Evolutionary conservation across 2,888 invertebrate species (phyloP).

Genomic region (Dasysyrphus tricinctus): DNA sequence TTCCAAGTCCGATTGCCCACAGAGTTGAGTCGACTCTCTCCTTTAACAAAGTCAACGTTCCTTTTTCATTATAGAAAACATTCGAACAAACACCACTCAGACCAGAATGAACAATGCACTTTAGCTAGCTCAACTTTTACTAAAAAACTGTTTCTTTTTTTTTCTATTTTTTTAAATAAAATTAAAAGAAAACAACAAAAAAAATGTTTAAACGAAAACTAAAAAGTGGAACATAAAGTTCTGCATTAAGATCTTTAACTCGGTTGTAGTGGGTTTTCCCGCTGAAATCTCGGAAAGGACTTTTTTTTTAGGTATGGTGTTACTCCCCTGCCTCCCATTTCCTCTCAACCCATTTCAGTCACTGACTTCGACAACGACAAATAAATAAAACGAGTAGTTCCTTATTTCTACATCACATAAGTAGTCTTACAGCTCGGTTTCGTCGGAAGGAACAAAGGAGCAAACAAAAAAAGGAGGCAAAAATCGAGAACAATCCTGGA

Average conservation of each 20-base stretch:
- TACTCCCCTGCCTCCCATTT: neutral
- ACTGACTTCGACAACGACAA: constrained; percentile 50
- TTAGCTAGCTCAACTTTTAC: constrained; percentile 11
- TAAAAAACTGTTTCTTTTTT: neutral
- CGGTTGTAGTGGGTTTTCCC: constrained; percentile 40
- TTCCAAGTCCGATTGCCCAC: neutral
- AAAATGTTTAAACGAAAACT: constrained; percentile 40
- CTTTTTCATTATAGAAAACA: constrained; percentile 61
- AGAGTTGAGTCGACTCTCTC: neutral
- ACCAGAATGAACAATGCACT: constrained; percentile 17
- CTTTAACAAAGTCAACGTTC: constrained; percentile 65
- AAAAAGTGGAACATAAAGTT: constrained; percentile 67
- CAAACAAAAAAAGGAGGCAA: constrained; percentile 11
- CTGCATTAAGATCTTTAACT: constrained; percentile 66
- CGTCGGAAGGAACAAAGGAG: neutral
- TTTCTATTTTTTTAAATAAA: constrained; percentile 31
- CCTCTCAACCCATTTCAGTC: constrained; percentile 21
- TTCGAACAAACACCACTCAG: constrained; percentile 35
- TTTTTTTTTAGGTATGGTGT: neutral
- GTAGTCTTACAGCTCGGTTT: neutral
- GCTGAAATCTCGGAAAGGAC: constrained; percentile 46
- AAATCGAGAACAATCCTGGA: constrained; percentile 66
- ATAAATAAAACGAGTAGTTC: constrained; percentile 46
- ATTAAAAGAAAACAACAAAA: neutral
- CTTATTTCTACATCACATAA: constrained; percentile 34